Evolutionary conservation across 2,113 vertebrate genomes (phyloP).

Genomic region (Tenrec ecaudatus): DNA sequence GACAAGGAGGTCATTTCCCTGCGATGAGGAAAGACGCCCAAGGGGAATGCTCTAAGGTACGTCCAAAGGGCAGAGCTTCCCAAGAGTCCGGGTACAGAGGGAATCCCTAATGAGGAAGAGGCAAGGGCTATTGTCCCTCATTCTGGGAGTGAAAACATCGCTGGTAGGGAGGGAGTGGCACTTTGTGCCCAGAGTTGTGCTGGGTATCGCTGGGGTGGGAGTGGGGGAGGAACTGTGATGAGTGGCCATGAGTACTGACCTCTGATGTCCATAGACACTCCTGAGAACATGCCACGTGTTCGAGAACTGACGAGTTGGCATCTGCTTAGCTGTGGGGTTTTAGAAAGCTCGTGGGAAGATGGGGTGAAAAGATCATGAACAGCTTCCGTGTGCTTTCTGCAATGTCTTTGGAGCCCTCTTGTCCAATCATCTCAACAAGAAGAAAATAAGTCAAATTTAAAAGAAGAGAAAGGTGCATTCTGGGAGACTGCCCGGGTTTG

Average conservation of each 20-base stretch:
- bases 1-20: too few relatives aligned
- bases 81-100: too few relatives aligned
- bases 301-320: not conserved
- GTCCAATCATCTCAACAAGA: not conserved
- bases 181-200: not conserved
- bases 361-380: not conserved
- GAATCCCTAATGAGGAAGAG: too few relatives aligned
- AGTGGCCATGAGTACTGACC: not conserved
- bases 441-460: not conserved
- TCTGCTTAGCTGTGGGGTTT: not conserved
- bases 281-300: too few relatives aligned
- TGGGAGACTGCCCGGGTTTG: not conserved
- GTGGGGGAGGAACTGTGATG: not conserved
- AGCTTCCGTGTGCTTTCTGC: too few relatives aligned
- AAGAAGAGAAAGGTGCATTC: not conserved
- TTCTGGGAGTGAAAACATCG: not conserved
- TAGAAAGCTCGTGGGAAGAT: not conserved
- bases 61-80: too few relatives aligned
- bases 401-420: too few relatives aligned
- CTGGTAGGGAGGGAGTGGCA: not conserved
- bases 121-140: not conserved
- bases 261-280: not conserved
- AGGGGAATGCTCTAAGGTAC: too few relatives aligned
- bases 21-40: too few relatives aligned
- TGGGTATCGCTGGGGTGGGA: not conserved